Base-by-base conservation (phyloP, 1,140 invertebrate species). In the Anoplolepis gracilipes region DNA sequence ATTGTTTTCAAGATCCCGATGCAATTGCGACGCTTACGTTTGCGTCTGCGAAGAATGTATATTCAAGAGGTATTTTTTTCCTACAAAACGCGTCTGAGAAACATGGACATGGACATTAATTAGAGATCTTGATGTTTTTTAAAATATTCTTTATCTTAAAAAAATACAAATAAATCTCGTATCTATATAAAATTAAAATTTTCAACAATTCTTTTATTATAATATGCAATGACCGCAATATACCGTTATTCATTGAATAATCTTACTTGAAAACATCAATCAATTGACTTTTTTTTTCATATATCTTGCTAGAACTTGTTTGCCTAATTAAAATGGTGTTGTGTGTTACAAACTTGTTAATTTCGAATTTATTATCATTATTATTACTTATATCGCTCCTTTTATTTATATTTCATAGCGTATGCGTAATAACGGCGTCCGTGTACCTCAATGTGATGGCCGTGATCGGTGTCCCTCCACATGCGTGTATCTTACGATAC, bases 1-100 rank as follows among this genome's bases (percentile, higher is more conserved):
- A 78, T 78, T 78, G 59, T 78, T 65, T 49, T 65, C 75, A 65
- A 78, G 59, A 28, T 19, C 59, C 36, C 25, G 36, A 28, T 55
- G 75, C 19, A 46, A 25, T n/a, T 49, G 49, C 33, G 39, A 46
- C n/a, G 59, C 16, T 46, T 65, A 25, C 8, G 49, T 78, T 36
- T 77, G 57, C 46, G 49, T 73, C 28, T 10, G 49, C 13, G 49
- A 55, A n/a, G 11, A n/a, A 76, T n/a, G 10, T n/a, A 62, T n/a
- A 39, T 25, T 28, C 13, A 28, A 64, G 22, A 78, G 22, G 2
- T 25, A 22, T 64, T 8, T 11, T 64, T 65, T 5, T 25, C 30
- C 13, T 22, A n/a, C 36, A 36, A 77, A 46, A 8, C 16, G 5
- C 16, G 46, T 19, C 46, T 49, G 16, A 49, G 46, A 49, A 19